phyloP scores from a whole-genome alignment of 2,888 invertebrate species.

The Philopedon plagiatum region DNA sequence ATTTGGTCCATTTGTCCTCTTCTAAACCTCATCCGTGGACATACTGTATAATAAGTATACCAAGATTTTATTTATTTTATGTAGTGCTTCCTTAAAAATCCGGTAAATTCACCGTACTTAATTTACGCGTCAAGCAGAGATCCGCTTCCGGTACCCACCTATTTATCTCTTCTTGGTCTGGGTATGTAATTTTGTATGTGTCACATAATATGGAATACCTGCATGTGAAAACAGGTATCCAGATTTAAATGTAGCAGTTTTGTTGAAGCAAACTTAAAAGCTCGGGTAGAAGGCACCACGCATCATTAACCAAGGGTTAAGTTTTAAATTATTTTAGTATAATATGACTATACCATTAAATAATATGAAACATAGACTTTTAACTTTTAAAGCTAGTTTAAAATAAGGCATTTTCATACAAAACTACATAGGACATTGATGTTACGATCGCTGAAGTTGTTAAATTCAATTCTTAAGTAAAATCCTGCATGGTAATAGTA shows the following conservation, averaged over 20 bases:
- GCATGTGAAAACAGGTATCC: not conserved
- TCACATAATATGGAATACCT: not conserved
- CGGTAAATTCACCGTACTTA: not conserved
- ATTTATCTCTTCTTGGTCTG: not conserved
- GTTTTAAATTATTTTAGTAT: not conserved
- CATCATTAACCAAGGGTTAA: not conserved
- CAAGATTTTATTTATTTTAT: not conserved
- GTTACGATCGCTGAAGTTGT: no score
- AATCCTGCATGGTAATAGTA: no score
- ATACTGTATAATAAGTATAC: no score
- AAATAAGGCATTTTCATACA: no score
- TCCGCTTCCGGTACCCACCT: conserved; percentile 59
- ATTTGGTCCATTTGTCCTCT: no score
- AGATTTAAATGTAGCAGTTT: not conserved
- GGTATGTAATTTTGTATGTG: not conserved
- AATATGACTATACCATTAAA: not conserved
- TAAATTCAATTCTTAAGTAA: no score
- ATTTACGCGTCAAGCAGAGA: conserved; percentile 55
- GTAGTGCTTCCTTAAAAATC: not conserved
- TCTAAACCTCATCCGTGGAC: no score
- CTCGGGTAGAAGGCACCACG: no score
- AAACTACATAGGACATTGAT: no score
- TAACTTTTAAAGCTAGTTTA: no score
- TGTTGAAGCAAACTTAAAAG: no score
- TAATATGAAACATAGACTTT: no score